These are phyloP conservation scores for Zaprionus davidi DNA, from an alignment of 1,140 invertebrate genomes.

Conservation along the genomic window DNA sequence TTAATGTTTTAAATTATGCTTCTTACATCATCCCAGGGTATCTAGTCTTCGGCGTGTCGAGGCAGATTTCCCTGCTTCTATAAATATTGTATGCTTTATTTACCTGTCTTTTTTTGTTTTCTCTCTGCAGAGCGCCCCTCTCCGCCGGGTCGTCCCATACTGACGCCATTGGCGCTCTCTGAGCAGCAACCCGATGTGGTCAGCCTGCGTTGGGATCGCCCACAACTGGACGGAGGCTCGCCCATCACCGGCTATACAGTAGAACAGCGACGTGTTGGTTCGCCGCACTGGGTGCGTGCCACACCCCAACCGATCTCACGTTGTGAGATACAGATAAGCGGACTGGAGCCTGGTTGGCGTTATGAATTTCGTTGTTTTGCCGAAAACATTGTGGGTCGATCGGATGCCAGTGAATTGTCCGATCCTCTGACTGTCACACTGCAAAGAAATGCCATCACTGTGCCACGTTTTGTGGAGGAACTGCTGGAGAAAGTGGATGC, in stretches of 20 bases:
- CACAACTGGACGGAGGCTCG: constrained; percentile 93
- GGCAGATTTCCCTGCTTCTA: not conserved
- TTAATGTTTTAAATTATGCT: not conserved
- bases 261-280: constrained; percentile 91
- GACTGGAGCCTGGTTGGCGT: constrained; percentile 92
- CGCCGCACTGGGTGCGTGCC: constrained; percentile 91
- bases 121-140: constrained; percentile 88
- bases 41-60: not conserved
- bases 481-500: constrained; percentile 87
- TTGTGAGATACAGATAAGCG: constrained; percentile 90
- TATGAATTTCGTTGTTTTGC: constrained; percentile 96
- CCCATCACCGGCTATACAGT: constrained; percentile 93
- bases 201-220: constrained; percentile 93
- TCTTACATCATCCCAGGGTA: not conserved
- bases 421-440: constrained; percentile 91
- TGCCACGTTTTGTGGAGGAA: constrained; percentile 89
- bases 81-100: constrained; percentile 28
- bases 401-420: constrained; percentile 91
- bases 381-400: constrained; percentile 92
- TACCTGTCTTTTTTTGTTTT: constrained; percentile 69
- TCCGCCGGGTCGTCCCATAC: constrained; percentile 90
- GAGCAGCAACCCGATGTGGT: constrained; percentile 93
- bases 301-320: constrained; percentile 88
- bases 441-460: constrained; percentile 87
- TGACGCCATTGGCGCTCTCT: constrained; percentile 88